These are phyloP conservation scores for Stercorarius parasiticus DNA, from an alignment of 2,113 vertebrate genomes.

Conservation along the genomic window DNA sequence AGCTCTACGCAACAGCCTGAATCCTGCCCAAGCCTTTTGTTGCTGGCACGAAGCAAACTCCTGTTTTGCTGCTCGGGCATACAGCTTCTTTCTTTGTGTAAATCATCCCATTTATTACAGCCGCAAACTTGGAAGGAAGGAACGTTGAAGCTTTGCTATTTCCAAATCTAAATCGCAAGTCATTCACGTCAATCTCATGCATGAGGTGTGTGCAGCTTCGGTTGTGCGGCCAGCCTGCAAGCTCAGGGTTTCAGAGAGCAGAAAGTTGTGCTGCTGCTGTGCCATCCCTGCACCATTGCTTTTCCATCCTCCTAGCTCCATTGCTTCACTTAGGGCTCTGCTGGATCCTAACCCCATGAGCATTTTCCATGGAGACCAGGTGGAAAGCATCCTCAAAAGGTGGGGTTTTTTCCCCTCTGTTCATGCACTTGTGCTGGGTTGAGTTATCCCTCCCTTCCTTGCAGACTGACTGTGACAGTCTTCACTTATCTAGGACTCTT, in stretches of 20 bases:
- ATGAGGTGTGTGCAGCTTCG: fast-evolving
- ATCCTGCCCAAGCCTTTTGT: not conserved
- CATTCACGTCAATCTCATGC: fast-evolving
- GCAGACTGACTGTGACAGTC: not conserved
- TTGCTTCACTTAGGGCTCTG: not conserved
- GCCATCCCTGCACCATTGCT: not conserved
- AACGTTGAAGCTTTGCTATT: not conserved
- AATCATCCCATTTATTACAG: not conserved
- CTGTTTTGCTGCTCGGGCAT: not conserved
- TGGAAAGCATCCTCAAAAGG: not conserved
- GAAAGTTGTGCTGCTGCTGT: not conserved
- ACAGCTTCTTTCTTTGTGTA: not conserved
- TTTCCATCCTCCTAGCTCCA: not conserved
- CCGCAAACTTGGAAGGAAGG: not conserved
- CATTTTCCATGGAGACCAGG: not conserved
- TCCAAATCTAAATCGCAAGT: fast-evolving
- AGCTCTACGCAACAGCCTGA: not conserved
- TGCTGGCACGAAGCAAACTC: not conserved
- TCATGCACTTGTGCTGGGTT: not conserved
- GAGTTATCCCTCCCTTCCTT: not conserved
- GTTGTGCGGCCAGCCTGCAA: not conserved
- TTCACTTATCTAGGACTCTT: no score
- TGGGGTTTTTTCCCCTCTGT: not conserved
- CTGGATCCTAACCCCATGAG: not conserved
- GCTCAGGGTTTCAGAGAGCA: not conserved